Conservation (phyloP, 2,113 vertebrate species). For the Synodontis membranacea region DNA sequence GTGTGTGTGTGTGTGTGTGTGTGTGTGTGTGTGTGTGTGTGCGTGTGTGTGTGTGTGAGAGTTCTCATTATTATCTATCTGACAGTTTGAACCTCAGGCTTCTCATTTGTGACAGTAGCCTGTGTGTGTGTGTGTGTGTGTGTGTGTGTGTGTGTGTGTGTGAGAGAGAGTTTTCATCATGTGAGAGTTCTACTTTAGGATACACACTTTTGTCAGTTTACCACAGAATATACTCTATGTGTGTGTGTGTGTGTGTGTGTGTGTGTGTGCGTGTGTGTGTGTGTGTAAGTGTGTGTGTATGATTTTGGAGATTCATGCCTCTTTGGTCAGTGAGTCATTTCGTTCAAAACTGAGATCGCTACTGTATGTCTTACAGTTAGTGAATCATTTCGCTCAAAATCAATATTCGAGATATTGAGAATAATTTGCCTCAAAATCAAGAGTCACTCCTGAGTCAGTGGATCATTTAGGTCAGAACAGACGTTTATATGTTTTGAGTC, state of each 20-base stretch:
- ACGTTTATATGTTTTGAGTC: not conserved
- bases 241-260: not conserved
- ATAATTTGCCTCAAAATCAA: not conserved
- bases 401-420: no score
- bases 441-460: not conserved
- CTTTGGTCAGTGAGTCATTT: not conserved
- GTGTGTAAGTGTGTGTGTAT: not conserved
- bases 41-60: not conserved
- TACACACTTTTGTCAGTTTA: not conserved
- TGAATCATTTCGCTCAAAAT: not conserved
- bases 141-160: conserved; percentile 3
- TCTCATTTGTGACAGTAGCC: conserved; percentile 10
- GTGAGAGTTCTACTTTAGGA: not conserved
- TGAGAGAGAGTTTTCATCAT: not conserved
- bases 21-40: conserved; percentile 9
- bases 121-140: conserved; percentile 1
- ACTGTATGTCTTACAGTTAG: no score
- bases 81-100: conserved; percentile 8
- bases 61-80: not conserved
- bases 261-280: not conserved
- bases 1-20: not conserved
- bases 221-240: not conserved
- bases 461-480: not conserved
- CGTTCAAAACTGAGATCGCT: not conserved
- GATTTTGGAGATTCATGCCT: not conserved